A percentile compares a stretch with the other conserved stretches of the same genome.
These are phyloP conservation scores for Lycodopsis pacificus DNA, from an alignment of 2,797 vertebrate genomes.

Conservation along the genomic window DNA sequence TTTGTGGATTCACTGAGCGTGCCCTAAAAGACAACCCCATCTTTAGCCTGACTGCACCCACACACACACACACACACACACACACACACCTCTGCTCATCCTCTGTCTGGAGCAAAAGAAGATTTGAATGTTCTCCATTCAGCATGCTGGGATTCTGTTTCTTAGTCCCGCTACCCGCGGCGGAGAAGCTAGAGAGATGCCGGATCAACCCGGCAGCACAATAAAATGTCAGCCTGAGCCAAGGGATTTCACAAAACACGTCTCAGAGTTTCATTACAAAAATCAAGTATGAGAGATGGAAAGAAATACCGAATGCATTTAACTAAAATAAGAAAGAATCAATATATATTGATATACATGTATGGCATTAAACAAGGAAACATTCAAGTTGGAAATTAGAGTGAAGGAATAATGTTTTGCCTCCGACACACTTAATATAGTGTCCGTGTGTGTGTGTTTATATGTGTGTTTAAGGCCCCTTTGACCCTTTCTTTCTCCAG, in stretches of 20 bases:
- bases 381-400: constrained; percentile 24
- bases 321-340: not conserved
- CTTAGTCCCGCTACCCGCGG: constrained; percentile 61
- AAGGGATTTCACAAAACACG: not conserved
- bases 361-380: constrained; percentile 3
- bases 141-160: constrained; percentile 65
- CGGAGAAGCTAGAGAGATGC: constrained; percentile 27
- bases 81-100: constrained; percentile 65
- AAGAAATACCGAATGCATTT: not conserved
- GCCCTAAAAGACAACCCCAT: constrained; percentile 74
- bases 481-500: constrained; percentile 47
- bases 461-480: constrained; percentile 12
- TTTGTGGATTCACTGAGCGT: constrained; percentile 62
- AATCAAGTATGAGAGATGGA: not conserved
- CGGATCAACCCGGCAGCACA: constrained; percentile 24
- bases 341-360: not conserved
- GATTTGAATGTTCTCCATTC: constrained; percentile 73
- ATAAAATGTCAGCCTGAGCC: constrained; percentile 6
- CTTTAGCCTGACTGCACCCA: constrained; percentile 64
- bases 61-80: constrained; percentile 30
- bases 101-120: constrained; percentile 65
- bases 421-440: constrained; percentile 15
- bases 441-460: not conserved
- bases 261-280: not conserved
- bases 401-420: constrained; percentile 10